phyloP scores from a whole-genome alignment of 2,797 vertebrate species.

The Salmo trutta region DNA sequence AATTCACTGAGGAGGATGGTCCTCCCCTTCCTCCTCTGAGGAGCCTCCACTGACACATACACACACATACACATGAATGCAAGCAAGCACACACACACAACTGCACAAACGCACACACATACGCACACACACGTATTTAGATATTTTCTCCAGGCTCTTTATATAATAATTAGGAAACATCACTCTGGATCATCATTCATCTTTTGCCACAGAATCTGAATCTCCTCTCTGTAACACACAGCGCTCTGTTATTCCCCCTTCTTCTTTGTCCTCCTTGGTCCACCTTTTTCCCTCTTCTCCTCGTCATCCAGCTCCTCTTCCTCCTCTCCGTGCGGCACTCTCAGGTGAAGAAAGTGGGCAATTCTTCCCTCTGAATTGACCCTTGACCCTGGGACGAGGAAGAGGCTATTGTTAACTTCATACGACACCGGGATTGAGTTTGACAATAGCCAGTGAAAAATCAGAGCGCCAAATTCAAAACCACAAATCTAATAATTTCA shows the following conservation, averaged over 20 bases:
- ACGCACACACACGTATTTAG: not conserved
- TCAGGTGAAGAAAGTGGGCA: constrained; percentile 14
- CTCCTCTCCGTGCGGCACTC: constrained; percentile 15
- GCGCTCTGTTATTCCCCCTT: constrained; percentile 23
- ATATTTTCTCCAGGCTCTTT: not conserved
- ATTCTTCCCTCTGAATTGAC: constrained; percentile 31
- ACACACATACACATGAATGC: constrained; percentile 18
- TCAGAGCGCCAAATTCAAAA: no score
- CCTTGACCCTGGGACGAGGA: constrained; percentile 22
- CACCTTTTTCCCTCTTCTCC: constrained; percentile 32
- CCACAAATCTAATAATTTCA: no score
- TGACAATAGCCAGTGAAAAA: no score
- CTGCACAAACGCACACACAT: not conserved
- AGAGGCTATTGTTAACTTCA: no score
- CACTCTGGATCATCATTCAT: not conserved
- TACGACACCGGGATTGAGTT: no score
- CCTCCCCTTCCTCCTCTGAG: no score
- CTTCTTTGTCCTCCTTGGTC: not conserved
- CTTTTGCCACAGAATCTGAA: not conserved
- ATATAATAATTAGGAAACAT: not conserved
- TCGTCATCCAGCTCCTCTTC: constrained; percentile 39
- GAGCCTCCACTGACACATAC: not conserved
- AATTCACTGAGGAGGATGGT: no score
- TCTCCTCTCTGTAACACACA: constrained; percentile 10
- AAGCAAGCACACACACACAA: not conserved